Evolutionary conservation across 2,113 vertebrate species (phyloP).

Genomic region (Meleagris gallopavo): DNA sequence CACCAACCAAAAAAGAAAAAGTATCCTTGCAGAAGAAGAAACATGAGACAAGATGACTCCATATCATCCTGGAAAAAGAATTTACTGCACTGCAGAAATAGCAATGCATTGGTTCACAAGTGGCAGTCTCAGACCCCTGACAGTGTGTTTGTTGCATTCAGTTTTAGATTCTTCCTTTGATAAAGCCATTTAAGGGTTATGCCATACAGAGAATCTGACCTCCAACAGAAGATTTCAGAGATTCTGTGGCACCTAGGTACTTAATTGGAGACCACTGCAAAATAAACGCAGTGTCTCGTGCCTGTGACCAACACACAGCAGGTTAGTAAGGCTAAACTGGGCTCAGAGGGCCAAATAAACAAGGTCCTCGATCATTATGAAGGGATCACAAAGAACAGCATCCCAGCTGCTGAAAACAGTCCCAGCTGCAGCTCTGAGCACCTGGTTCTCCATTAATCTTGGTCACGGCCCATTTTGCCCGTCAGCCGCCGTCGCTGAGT

Average conservation of each 20-base stretch:
- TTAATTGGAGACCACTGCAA: neutral
- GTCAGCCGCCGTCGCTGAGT: conserved; percentile 86
- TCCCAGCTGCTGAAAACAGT: neutral
- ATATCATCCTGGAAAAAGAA: neutral
- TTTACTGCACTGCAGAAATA: conserved; percentile 1
- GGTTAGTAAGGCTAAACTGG: neutral
- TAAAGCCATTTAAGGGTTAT: neutral
- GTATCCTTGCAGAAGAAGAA: neutral
- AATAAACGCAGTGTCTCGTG: neutral
- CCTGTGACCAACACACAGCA: neutral
- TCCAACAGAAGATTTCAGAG: neutral
- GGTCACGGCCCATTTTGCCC: conserved; percentile 67
- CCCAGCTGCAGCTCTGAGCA: neutral
- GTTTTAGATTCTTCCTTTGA: neutral
- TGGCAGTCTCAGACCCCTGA: neutral
- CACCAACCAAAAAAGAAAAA: neutral
- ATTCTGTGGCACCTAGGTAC: neutral
- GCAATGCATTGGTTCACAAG: neutral
- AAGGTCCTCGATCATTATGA: neutral
- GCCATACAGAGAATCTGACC: accelerated
- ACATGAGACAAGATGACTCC: neutral
- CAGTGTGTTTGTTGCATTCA: neutral
- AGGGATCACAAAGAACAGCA: neutral
- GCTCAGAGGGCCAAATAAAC: neutral
- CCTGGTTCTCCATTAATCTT: conserved; percentile 55